phyloP scores from a whole-genome alignment of 2,113 vertebrate species.

The Poeciliopsis retropinna region DNA sequence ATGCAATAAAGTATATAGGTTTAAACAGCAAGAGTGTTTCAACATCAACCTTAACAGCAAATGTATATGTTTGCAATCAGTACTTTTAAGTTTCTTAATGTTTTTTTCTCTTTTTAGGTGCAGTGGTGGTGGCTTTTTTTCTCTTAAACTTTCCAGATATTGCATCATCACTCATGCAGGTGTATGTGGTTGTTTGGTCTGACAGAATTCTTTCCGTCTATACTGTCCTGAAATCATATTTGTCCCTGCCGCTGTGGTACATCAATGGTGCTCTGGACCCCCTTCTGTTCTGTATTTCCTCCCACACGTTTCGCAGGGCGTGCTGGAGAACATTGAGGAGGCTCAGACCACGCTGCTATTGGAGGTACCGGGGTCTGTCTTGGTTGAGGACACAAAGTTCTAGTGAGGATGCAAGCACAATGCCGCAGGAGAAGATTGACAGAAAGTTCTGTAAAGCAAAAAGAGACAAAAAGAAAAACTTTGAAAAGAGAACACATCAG shows the following conservation, averaged over 20 bases:
- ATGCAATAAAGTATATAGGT: background rate
- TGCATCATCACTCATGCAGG: constrained; percentile 81
- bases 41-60: background rate
- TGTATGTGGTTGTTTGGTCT: constrained; percentile 78
- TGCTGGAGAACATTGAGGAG: constrained; percentile 75
- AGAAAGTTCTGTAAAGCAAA: constrained; percentile 1
- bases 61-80: background rate
- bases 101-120: constrained; percentile 63
- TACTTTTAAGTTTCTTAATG: background rate
- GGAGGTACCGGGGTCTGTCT: constrained; percentile 9
- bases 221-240: constrained; percentile 79
- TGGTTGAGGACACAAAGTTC: constrained; percentile 34
- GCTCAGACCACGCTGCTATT: constrained; percentile 48
- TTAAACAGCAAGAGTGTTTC: background rate
- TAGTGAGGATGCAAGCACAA: constrained; percentile 14
- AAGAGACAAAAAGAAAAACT: background rate
- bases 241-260: constrained; percentile 83
- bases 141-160: constrained; percentile 83
- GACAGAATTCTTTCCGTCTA: constrained; percentile 71
- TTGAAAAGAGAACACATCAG: background rate
- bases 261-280: constrained; percentile 81
- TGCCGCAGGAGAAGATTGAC: constrained; percentile 22
- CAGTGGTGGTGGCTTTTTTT: constrained; percentile 79
- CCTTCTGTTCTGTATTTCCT: constrained; percentile 82
- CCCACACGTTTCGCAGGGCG: constrained; percentile 76